Base-by-base conservation (phyloP, 2,113 vertebrate genomes). In the Anhinga rufa region DNA sequence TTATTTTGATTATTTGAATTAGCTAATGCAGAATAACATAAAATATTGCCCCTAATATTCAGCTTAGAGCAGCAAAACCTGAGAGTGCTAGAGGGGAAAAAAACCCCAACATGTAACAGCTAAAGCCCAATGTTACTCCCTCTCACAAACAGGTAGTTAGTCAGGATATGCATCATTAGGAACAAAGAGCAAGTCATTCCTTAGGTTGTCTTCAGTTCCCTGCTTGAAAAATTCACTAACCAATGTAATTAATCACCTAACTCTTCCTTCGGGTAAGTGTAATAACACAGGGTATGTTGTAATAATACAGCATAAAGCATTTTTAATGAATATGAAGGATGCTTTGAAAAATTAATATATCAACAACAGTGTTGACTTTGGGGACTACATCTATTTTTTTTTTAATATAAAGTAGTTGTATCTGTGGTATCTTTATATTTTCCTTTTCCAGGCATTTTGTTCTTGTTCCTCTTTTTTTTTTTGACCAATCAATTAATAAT, bases 91-190 rank as follows among this genome's bases (percentile, higher is more conserved):
- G 10, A 72, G 12, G 18, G 10, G 3, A 4, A 65, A 79, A 75
- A 57, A 44, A 0, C 0, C 6, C 1, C 21, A 91, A 22, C 2
- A 8, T 42, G 5, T 18, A 75, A 70, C 17, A 78, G 6, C 20
- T 62, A 29, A 4, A 89, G 29, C 13, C 18, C 19, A 31, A 19
- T 10, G 16, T 38, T 38, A 58, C 20, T n/a, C 9, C 15, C 32
- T 52, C 28, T 83, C 38, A 94, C 54, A 89, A 91, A 66, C 6
- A 34, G 10, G 32, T 36, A 82, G 18, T 46, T 74, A 70, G 17
- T 78, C 38, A 52, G 40, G 44, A 72, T 44, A 70, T 5, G n/a
- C 1, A 8, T 34, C 18, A 83, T 52, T 25, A 86, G 34, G 46
- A 69, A 83, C 16, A 14, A 81, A 62, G 83, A 38, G 13, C 26